Conservation (phyloP, 2,113 vertebrate genomes). For the Prionailurus bengalensis region DNA sequence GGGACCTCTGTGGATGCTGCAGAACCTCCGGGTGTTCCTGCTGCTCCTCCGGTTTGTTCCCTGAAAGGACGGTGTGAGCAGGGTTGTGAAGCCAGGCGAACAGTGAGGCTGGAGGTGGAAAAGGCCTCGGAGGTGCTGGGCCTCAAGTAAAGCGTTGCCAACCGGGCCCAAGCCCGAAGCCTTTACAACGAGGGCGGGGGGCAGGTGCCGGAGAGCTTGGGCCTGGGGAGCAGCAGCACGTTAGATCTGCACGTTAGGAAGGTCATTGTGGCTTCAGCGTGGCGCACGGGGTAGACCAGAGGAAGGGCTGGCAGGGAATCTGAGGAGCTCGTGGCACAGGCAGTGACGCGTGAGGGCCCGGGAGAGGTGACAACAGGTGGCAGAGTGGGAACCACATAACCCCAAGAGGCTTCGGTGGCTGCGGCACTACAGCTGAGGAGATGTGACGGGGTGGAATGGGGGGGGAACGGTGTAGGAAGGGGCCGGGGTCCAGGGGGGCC, state of each 20-base stretch:
- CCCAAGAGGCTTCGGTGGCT: not conserved
- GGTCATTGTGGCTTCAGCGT: not conserved
- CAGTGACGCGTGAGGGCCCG: no score
- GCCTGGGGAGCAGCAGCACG: no score
- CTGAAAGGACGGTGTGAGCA: not conserved
- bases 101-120: rapidly evolving
- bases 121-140: not conserved
- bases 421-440: not conserved
- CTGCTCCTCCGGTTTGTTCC: not conserved
- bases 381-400: not conserved
- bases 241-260: not conserved
- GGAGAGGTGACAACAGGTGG: not conserved
- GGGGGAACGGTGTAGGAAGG: not conserved
- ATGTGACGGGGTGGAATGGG: not conserved
- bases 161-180: not conserved
- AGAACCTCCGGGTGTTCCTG: not conserved
- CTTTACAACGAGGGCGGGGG: not conserved
- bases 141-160: not conserved
- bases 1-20: not conserved
- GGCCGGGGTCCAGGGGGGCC: not conserved
- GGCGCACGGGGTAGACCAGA: not conserved
- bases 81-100: not conserved
- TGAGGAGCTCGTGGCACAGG: not conserved
- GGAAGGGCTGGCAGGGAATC: not conserved
- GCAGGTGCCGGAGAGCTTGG: not conserved